Evolutionary conservation across 2,888 invertebrate species (phyloP).

Genomic region (Aethes cnicana): DNA sequence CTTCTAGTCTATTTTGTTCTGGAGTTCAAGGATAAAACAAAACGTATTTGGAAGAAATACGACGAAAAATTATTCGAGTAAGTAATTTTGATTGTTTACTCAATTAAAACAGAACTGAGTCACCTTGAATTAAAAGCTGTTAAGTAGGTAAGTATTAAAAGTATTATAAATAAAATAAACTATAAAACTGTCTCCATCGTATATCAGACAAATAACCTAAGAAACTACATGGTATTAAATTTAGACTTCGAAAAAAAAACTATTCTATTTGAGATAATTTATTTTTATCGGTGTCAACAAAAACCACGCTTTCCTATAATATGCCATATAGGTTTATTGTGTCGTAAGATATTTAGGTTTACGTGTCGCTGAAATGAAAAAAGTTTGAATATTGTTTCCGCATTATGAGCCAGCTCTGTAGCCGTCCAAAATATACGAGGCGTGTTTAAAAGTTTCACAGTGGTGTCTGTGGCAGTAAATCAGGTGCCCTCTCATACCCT

Average conservation of each 20-base stretch:
- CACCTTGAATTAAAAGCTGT: no score
- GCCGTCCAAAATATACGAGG: conserved; percentile 3
- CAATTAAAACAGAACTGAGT: no score
- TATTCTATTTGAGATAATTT: not conserved
- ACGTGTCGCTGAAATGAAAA: conserved; percentile 20
- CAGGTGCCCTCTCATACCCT: not conserved
- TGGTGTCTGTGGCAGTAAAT: not conserved
- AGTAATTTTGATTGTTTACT: no score
- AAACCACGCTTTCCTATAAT: conserved; percentile 13
- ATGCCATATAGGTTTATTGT: conserved; percentile 21
- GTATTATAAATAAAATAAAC: no score
- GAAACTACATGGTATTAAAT: no score
- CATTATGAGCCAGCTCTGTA: conserved; percentile 17
- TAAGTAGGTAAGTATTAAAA: no score
- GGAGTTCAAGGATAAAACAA: not conserved
- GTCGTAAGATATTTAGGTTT: conserved; percentile 27
- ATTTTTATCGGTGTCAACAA: conserved; percentile 6
- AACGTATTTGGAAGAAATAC: no score
- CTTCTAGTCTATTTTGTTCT: not conserved
- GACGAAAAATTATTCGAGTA: no score
- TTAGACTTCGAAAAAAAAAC: no score
- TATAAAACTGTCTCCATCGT: no score
- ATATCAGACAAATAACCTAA: no score
- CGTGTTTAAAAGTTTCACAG: conserved; percentile 3
- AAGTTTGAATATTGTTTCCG: conserved; percentile 28